Evolutionary conservation across 2,888 invertebrate species (phyloP), one percentile per base, ranked within the genome.

Genomic region (Dryocosmus kuriphilus): DNA sequence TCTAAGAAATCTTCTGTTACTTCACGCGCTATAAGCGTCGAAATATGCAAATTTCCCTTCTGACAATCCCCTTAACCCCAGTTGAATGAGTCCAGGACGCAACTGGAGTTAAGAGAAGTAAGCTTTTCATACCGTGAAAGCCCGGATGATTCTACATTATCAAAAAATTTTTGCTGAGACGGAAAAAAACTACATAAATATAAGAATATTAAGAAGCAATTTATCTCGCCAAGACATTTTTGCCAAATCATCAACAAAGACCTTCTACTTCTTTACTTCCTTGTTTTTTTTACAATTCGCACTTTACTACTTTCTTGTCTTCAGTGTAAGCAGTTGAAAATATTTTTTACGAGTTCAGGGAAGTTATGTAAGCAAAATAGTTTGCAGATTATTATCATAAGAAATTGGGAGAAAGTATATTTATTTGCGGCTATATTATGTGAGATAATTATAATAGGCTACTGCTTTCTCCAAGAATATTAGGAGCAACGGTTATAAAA

Each of bases 401-500:
- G 71, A 51, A 71, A 71, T 32, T 71, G 51, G 5, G 51, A 71
- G 51, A 71, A 71, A 71, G 71, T 71, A n/a, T 51, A 71, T 71
- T 71, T 51, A 71, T 32, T 30, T 32, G 71, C 46, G n/a, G 46
- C 51, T 30, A 71, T 30, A 71, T 67, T 71, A 71, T 71, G 51
- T 71, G 71, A 46, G 46, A 7, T 71, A 71, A 71, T 71, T 71
- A 55, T 71, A 51, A 71, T 71, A 71, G 27, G 51, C 46, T 71
- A 71, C 51, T 71, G 19, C 51, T 71, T 51, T 71, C 51, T 71
- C 51, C 71, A 55, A 71, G 30, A 71, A 71, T 71, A 71, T 71
- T 71, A 71, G 32, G n/a, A 71, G 71, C 14, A 27, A n/a, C 51
- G n/a, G 30, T 51, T 51, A 71, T 71, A 71, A 46, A 51, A 30